Evolutionary conservation across 2,113 vertebrate species (phyloP).

Genomic region (Prunella himalayana): DNA sequence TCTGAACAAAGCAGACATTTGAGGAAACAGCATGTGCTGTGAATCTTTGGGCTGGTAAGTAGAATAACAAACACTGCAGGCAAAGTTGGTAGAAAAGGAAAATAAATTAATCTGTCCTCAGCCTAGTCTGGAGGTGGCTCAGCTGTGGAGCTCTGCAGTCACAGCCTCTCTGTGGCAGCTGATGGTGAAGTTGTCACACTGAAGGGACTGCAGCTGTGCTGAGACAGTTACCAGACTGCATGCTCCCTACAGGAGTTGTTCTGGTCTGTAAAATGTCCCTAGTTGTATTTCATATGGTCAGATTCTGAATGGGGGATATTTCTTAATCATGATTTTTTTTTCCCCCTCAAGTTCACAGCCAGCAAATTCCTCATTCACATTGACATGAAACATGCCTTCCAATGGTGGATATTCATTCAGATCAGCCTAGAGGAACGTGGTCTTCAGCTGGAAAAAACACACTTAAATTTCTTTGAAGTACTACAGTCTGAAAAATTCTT

Average conservation of each 20-base stretch:
- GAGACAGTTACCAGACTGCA: slow-evolving; percentile 47
- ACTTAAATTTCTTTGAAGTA: background rate
- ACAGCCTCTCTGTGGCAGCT: slow-evolving; percentile 15
- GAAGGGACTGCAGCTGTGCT: slow-evolving; percentile 55
- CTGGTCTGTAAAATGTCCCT: background rate
- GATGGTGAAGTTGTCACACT: slow-evolving; percentile 47
- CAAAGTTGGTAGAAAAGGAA: slow-evolving; percentile 33
- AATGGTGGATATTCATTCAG: background rate
- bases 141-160: slow-evolving; percentile 3
- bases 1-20: slow-evolving; percentile 29
- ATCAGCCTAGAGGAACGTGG: background rate
- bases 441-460: background rate
- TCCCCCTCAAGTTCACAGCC: background rate
- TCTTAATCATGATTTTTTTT: background rate
- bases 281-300: background rate
- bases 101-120: slow-evolving; percentile 55
- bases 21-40: slow-evolving; percentile 19
- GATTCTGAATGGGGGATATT: background rate
- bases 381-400: background rate
- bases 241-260: slow-evolving; percentile 35
- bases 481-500: background rate
- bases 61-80: slow-evolving; percentile 43
- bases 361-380: slow-evolving; percentile 31
- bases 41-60: slow-evolving; percentile 8
- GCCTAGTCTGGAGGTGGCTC: slow-evolving; percentile 9